phyloP scores from a whole-genome alignment of 2,113 vertebrate genomes.

The Ginglymostoma cirratum region DNA sequence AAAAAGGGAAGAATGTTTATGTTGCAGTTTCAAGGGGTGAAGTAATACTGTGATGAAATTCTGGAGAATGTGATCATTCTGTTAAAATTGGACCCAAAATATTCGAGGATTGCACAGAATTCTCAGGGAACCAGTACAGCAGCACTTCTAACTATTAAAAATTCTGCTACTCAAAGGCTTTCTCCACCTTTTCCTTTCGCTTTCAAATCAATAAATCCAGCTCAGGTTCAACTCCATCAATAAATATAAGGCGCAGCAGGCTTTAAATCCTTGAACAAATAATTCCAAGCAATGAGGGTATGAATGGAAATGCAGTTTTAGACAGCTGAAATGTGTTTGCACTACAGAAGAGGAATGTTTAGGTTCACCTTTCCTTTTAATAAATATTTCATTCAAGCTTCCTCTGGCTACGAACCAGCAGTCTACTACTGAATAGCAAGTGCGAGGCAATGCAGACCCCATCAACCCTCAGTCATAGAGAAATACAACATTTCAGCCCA shows the following conservation, averaged over 20 bases:
- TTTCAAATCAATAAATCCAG: not conserved
- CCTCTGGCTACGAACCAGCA: not conserved
- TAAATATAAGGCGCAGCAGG: not conserved
- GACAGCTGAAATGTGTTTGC: not conserved
- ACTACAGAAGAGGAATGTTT: not conserved
- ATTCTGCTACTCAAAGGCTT: not conserved
- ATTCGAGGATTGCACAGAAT: not conserved
- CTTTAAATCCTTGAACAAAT: not conserved
- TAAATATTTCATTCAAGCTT: constrained; percentile 3
- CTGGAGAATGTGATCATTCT: not conserved
- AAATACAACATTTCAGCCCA: too few species aligned
- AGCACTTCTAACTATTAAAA: not conserved
- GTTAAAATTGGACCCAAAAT: not conserved
- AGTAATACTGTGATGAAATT: not conserved
- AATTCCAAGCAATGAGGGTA: not conserved
- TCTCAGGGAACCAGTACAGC: not conserved
- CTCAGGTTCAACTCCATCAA: not conserved
- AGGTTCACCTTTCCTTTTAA: not conserved
- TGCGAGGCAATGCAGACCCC: not conserved
- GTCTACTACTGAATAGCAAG: not conserved
- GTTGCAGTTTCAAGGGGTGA: not conserved
- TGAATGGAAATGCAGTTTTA: not conserved
- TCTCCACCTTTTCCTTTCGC: not conserved
- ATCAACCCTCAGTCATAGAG: not conserved
- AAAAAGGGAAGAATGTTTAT: not conserved